phyloP scores from a whole-genome alignment of 2,113 vertebrate species.

The Columba livia region DNA sequence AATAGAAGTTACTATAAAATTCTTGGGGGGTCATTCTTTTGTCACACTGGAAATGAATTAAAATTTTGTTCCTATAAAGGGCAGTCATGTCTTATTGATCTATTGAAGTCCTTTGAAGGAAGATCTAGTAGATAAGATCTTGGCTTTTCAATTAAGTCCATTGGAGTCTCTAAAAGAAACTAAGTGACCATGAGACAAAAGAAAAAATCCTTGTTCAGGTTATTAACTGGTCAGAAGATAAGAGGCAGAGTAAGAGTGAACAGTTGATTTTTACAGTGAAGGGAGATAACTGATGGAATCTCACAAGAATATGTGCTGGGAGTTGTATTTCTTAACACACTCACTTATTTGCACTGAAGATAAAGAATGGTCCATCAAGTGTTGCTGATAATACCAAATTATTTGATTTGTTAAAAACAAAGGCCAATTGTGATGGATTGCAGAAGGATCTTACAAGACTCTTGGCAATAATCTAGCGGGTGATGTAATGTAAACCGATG shows the following conservation, averaged over 20 bases:
- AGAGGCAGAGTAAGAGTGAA: not conserved
- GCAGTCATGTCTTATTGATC: not conserved
- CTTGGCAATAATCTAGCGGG: not conserved
- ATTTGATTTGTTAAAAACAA: constrained; percentile 3
- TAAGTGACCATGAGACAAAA: not conserved
- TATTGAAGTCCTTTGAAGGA: not conserved
- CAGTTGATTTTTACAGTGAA: not conserved
- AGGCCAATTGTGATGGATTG: constrained; percentile 11
- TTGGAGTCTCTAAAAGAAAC: not conserved
- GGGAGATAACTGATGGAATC: not conserved
- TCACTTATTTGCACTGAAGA: not conserved
- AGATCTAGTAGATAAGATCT: not conserved
- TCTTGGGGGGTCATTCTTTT: not conserved
- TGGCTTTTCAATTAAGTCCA: not conserved
- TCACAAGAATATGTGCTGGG: not conserved
- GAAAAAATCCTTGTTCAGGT: not conserved
- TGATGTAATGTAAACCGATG: not conserved
- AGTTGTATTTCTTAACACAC: not conserved
- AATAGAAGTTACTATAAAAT: not conserved
- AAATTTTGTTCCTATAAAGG: not conserved
- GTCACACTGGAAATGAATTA: not conserved
- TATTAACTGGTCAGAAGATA: not conserved
- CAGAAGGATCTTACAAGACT: constrained; percentile 11
- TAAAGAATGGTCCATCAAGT: not conserved
- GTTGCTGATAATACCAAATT: not conserved